Evolutionary conservation across 2,888 invertebrate genomes (phyloP), one percentile per base, ranked within the genome.

Genomic region (Athalia cordata): DNA sequence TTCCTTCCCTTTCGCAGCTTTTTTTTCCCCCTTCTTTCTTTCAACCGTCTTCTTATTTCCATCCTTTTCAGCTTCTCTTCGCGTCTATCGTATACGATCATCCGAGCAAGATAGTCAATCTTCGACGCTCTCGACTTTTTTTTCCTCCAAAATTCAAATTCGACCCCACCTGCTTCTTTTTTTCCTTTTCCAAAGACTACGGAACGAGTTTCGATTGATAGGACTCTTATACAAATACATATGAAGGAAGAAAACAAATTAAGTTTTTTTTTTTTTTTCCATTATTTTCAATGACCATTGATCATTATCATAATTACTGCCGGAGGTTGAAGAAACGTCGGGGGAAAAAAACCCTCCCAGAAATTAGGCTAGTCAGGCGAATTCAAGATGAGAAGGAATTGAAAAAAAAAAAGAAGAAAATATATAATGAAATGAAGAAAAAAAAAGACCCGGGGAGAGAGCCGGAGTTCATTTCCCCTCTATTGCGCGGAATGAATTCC

Each of bases 401-500:
- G 43, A 57, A 65, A 77, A 68, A 45, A 49, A 59, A n/a, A 78
- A 11, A 50, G 13, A 5, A 50, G 9, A 7, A 47, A 47, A 67
- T 43, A 78, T 45, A 77, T 29, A 79, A 64, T 64, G 8, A 49
- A 62, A 62, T 65, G 61, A 72, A 78, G 52, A 62, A 29, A 74
- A 68, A 78, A 68, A 72, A 45, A 57, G 72, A 72, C 52, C 29
- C 2, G 2, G 29, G 29, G 70, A 77, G 62, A 65, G 78, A 4
- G 68, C 52, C 57, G 74, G 80, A 81, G 70, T 79, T 83, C 80
- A 81, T 83, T 84, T 84, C 82, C 83, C 79, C 80, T 82, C 80
- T 78, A 80, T 79, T 75, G 75, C 79, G 78, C 77, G 76, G 79
- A 77, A 82, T 81, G 82, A 84, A 82, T 85, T 84, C 84, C 80